These are phyloP conservation scores for Mesocentrotus franciscanus DNA, from an alignment of 53 echinoderm and acorn worm species.

Conservation along the genomic window DNA sequence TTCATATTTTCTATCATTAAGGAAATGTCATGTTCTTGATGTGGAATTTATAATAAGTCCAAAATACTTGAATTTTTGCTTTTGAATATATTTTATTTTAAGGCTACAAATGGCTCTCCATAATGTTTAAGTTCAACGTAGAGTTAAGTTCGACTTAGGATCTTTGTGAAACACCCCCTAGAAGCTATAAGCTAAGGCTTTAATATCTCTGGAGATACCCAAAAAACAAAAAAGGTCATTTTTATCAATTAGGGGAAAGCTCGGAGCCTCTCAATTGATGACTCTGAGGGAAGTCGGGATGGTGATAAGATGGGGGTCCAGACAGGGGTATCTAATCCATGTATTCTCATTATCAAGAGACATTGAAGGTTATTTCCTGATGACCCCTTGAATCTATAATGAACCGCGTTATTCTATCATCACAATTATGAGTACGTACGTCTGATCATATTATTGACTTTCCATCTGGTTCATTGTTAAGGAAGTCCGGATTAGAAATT, in stretches of 20 bases:
- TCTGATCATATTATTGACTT: not conserved
- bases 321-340: not conserved
- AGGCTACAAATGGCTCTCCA: too few species aligned
- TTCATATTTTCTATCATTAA: too few species aligned
- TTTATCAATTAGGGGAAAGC: slow-evolving; percentile 53
- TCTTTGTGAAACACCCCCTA: too few species aligned
- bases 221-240: slow-evolving; percentile 20
- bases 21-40: too few species aligned
- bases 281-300: not conserved
- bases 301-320: not conserved
- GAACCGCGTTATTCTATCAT: not conserved
- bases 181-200: not conserved
- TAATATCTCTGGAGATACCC: slow-evolving; percentile 17
- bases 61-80: too few species aligned
- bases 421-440: not conserved
- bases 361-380: not conserved
- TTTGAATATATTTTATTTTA: too few species aligned
- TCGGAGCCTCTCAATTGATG: not conserved
- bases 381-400: slow-evolving; percentile 21
- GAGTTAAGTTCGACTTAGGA: too few species aligned
- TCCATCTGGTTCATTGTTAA: not conserved
- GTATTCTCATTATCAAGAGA: not conserved
- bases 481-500: not conserved
- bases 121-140: too few species aligned
- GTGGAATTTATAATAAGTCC: too few species aligned